Conservation (phyloP, 2,888 invertebrate species). For the Agrotis clavis region DNA sequence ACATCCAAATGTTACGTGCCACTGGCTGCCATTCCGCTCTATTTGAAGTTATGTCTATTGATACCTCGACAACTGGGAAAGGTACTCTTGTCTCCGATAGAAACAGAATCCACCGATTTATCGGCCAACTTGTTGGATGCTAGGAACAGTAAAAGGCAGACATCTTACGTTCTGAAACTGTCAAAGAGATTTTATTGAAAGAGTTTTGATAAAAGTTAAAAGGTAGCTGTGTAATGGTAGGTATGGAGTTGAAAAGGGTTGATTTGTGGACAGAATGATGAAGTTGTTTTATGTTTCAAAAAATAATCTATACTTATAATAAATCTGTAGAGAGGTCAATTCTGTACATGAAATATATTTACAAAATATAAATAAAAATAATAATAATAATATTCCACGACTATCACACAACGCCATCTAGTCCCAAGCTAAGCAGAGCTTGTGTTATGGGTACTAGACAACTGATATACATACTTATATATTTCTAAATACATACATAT, state of each 20-base stretch:
- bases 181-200: conserved; percentile 51
- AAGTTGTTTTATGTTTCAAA: not conserved
- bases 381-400: no score
- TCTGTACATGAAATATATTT: no score
- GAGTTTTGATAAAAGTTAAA: conserved; percentile 43
- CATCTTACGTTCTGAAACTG: conserved; percentile 23
- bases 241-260: conserved; percentile 27
- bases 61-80: conserved; percentile 39
- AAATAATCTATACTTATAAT: no score
- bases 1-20: conserved; percentile 73
- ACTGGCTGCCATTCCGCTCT: conserved; percentile 48
- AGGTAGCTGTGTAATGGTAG: conserved; percentile 24
- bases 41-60: conserved; percentile 59
- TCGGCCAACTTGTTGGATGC: conserved; percentile 19
- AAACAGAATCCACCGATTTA: conserved; percentile 2
- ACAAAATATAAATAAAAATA: no score
- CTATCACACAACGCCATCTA: no score
- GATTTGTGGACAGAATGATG: conserved; percentile 13
- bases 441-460: no score
- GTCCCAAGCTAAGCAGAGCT: no score
- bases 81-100: conserved; percentile 25
- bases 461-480: no score
- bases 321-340: no score
- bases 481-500: no score
- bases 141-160: conserved; percentile 36